Base-by-base conservation (phyloP, 2,888 invertebrate genomes). In the Plagodis pulveraria region DNA sequence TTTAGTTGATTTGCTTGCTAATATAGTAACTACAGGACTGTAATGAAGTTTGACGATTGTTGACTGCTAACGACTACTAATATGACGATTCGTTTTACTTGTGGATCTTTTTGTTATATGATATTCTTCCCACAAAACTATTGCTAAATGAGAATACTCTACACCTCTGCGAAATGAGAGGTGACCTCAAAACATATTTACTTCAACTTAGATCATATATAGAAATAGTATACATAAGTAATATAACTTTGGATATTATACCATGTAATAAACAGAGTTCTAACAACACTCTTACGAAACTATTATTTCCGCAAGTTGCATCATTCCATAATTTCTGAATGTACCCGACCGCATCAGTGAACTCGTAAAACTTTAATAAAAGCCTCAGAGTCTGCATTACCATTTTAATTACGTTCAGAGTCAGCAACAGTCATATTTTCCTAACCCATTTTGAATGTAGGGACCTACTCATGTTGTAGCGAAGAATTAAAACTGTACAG, bases 221-320 rank as follows among this genome's bases (percentile, higher is more conserved):
- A 22, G 22, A 22, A 22, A 22, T 22, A 2, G 22, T 22, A 22
- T 22, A 22, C 4, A 4, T 22, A 22, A 22, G 22, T 22, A 22
- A 22, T 22, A 22, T 22, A 22, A 22, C 22, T 22, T 22, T 22
- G 22, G 22, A 4, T 22, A 22, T 22, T 22, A 4, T 22, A 22
- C 22, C 22, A 4, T 22, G 22, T 22, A 22, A 22, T 22, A 7
- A 33, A 9, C 33, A 42, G 42, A 50, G 46, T 40, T 47, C 22
- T 46, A 58, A 49, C 35, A 53, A 41, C 34, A 45, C 42, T 44
- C 61, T 69, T 69, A 72, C 50, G 63, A 70, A 69, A 72, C 63
- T 62, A 51, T 36, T 58, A 62, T 69, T 74, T 68, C 62, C 51
- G 60, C 58, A 42, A 66, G 58, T 76, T 76, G 65, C 72, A 63